phyloP scores from a whole-genome alignment of 1,140 invertebrate genomes.

The Pygmarrhopalites habei region DNA sequence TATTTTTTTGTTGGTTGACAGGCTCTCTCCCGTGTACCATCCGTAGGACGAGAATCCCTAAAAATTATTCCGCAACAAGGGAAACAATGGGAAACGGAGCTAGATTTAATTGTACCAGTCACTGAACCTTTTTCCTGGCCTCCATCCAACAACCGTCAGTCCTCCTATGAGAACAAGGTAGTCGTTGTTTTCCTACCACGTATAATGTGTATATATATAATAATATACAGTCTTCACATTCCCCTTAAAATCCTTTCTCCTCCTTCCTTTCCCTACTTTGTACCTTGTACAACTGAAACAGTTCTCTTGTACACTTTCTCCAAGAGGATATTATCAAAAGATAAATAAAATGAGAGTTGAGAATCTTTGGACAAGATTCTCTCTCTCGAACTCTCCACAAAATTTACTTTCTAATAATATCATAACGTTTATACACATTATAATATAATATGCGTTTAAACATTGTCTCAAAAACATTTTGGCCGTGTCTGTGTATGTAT shows the following conservation, averaged over 20 bases:
- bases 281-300: too few relatives aligned
- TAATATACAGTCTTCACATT: neutral
- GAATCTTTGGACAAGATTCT: too few relatives aligned
- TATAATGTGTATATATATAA: too few relatives aligned
- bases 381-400: too few relatives aligned
- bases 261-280: neutral
- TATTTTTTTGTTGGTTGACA: constrained; percentile 17
- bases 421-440: too few relatives aligned
- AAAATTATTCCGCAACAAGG: constrained; percentile 11
- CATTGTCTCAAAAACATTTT: too few relatives aligned
- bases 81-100: constrained; percentile 32
- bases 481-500: too few relatives aligned
- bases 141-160: neutral
- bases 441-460: too few relatives aligned
- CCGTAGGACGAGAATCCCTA: neutral
- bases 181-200: neutral
- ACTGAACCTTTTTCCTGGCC: constrained; percentile 24
- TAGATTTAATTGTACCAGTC: constrained; percentile 31
- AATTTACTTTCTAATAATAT: too few relatives aligned
- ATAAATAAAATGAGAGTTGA: too few relatives aligned
- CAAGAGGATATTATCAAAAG: too few relatives aligned
- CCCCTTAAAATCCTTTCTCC: neutral
- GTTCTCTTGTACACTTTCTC: too few relatives aligned
- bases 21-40: constrained; percentile 23
- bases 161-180: constrained; percentile 5